Evolutionary conservation across 2,113 vertebrate species (phyloP).

Genomic region (Pseudonaja textilis): DNA sequence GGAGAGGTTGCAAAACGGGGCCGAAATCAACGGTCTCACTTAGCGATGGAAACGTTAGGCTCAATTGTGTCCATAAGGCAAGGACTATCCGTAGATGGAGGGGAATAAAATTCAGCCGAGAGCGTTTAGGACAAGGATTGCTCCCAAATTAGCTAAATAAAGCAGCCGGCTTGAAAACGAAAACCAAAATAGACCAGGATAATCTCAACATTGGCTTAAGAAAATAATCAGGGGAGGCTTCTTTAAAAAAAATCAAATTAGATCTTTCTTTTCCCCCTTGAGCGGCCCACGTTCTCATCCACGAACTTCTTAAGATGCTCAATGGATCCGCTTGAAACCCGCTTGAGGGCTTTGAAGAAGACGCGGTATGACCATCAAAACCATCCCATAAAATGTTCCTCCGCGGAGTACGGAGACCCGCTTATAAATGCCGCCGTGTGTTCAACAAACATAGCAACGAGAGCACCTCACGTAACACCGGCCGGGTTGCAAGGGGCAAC

Average conservation of each 20-base stretch:
- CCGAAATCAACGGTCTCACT: background rate
- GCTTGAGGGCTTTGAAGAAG: background rate
- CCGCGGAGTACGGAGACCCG: background rate
- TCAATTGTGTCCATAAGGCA: background rate
- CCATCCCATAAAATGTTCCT: background rate
- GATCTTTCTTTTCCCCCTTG: no score
- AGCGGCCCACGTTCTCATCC: background rate
- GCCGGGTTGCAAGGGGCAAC: no score
- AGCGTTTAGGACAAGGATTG: background rate
- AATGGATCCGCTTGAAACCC: background rate
- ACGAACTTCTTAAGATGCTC: background rate
- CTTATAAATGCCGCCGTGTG: background rate
- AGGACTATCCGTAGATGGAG: background rate
- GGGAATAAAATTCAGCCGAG: background rate
- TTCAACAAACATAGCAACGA: background rate
- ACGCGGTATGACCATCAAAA: background rate
- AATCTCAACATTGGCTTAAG: background rate
- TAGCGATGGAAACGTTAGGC: background rate
- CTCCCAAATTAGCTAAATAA: background rate
- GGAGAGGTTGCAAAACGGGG: background rate
- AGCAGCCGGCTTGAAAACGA: background rate
- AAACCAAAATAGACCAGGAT: background rate
- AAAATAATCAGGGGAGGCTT: background rate
- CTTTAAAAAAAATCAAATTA: background rate
- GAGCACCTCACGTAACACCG: background rate